These are phyloP conservation scores for Sebastes minor DNA, from an alignment of 2,797 vertebrate genomes.

Conservation along the genomic window DNA sequence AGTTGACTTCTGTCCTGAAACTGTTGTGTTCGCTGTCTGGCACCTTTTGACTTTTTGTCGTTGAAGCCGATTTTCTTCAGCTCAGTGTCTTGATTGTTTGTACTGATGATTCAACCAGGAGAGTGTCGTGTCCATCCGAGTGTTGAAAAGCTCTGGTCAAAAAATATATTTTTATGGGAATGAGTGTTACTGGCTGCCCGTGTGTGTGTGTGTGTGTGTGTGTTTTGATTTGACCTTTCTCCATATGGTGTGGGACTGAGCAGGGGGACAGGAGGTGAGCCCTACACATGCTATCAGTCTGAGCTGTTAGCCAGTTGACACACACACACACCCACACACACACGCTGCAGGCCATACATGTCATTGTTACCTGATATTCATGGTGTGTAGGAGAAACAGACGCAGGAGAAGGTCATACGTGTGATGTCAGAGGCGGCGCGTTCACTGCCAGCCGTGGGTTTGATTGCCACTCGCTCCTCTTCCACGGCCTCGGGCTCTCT, in stretches of 20 bases:
- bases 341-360: conserved; percentile 47
- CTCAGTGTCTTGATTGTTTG: conserved; percentile 13
- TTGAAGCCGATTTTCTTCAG: neutral
- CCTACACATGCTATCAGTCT: conserved; percentile 66
- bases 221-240: conserved; percentile 67
- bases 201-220: neutral
- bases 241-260: conserved; percentile 73
- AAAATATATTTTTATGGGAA: neutral
- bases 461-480: conserved; percentile 50
- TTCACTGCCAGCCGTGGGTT: conserved; percentile 51
- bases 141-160: conserved; percentile 1
- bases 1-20: neutral
- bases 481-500: conserved; percentile 47
- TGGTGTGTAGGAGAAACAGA: conserved; percentile 62
- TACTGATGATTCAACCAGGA: neutral
- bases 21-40: neutral
- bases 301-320: conserved; percentile 52
- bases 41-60: conserved; percentile 3
- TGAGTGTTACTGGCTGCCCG: neutral
- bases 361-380: conserved; percentile 73
- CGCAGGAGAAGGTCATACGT: conserved; percentile 66
- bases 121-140: neutral
- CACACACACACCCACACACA: conserved; percentile 17
- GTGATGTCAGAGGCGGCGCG: conserved; percentile 60
- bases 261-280: conserved; percentile 62